phyloP scores from a whole-genome alignment of 1,140 invertebrate genomes.

The Atta texana region DNA sequence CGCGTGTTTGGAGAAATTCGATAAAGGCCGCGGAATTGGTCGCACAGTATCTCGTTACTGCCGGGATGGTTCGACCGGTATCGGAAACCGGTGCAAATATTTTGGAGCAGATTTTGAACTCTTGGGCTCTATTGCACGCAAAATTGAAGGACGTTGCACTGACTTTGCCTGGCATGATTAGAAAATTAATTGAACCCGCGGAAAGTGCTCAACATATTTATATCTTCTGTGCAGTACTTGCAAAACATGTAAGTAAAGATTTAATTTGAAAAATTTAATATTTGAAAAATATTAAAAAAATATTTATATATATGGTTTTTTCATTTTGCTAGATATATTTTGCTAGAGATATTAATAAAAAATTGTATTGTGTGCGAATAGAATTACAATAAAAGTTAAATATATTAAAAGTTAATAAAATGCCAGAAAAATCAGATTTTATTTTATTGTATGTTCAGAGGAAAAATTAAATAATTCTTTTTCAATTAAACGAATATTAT shows the following conservation, averaged over 20 bases:
- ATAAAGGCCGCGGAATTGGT: conserved; percentile 86
- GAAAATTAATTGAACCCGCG: conserved; percentile 87
- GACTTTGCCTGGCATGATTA: conserved; percentile 85
- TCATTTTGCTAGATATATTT: not conserved
- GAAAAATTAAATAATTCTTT: not conserved
- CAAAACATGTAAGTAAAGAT: conserved; percentile 86
- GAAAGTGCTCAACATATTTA: conserved; percentile 88
- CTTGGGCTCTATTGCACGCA: conserved; percentile 84
- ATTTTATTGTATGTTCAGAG: not conserved
- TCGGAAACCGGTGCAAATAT: conserved; percentile 86
- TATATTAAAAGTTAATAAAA: conserved; percentile 29
- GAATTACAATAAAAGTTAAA: conserved; percentile 2
- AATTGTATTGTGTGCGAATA: not conserved
- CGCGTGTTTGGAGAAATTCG: conserved; percentile 86
- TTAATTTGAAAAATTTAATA: conserved; percentile 7
- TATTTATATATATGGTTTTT: not conserved
- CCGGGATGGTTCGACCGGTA: conserved; percentile 86
- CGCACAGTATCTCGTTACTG: conserved; percentile 86
- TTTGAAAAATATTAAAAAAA: not conserved
- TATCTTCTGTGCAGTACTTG: conserved; percentile 87
- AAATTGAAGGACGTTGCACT: conserved; percentile 83
- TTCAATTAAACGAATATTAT: conserved; percentile 6
- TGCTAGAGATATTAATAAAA: not conserved
- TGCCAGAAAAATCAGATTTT: conserved; percentile 21
- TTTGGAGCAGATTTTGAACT: conserved; percentile 85